Percentiles rank a stretch among this genome's conserved stretches.
These are phyloP conservation scores for Argyra leucocephala DNA, from an alignment of 2,888 invertebrate genomes.

Conservation along the genomic window DNA sequence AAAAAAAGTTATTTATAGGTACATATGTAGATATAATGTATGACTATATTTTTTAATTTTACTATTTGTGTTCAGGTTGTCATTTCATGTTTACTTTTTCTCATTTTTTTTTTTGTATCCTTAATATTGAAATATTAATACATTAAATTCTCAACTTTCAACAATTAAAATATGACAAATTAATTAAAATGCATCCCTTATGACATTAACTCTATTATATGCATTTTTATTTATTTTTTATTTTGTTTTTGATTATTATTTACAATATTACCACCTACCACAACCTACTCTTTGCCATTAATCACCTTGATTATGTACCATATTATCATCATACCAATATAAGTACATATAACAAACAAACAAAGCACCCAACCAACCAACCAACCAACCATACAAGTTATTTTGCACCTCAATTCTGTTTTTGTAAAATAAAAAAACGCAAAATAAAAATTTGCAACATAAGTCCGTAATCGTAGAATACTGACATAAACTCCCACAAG, in stretches of 20 bases:
- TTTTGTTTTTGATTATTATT: no score
- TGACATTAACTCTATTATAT: constrained; percentile 6
- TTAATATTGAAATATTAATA: constrained; percentile 1
- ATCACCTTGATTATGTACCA: neutral
- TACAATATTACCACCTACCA: neutral
- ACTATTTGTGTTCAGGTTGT: no score
- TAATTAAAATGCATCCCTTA: constrained; percentile 3
- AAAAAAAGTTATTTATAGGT: no score
- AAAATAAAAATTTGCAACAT: no score
- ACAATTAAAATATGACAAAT: constrained; percentile 6
- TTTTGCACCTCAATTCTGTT: no score
- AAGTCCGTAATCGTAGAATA: no score
- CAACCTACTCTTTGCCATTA: neutral
- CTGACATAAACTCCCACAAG: neutral
- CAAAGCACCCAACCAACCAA: no score
- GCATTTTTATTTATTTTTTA: neutral
- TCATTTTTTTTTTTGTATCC: neutral
- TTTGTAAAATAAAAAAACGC: no score
- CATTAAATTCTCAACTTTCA: constrained; percentile 4
- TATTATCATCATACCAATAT: neutral
- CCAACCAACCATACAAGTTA: no score
- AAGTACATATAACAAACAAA: no score
- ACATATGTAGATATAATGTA: no score
- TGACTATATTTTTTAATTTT: no score
- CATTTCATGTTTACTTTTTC: neutral